These are phyloP conservation scores for Ellobius talpinus DNA, from an alignment of 2,113 vertebrate genomes.

Conservation along the genomic window DNA sequence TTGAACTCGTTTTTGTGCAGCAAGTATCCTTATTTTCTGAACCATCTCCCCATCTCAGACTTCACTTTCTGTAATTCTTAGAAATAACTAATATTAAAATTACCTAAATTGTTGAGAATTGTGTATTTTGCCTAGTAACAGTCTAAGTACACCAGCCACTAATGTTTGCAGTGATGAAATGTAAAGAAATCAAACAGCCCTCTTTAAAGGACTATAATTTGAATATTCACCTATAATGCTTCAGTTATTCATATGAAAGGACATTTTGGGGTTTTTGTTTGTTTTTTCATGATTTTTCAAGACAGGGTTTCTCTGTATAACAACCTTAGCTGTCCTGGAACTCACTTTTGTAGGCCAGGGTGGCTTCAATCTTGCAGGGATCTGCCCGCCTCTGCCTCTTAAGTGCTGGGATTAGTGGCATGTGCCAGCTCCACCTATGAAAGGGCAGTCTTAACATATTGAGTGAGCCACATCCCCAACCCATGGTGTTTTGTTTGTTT, in stretches of 20 bases:
- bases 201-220: slow-evolving; percentile 19
- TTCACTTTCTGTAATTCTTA: slow-evolving; percentile 15
- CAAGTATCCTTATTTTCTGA: background rate
- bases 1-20: background rate
- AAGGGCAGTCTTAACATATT: background rate
- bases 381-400: too few species aligned
- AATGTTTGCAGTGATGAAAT: slow-evolving; percentile 31
- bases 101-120: slow-evolving; percentile 2
- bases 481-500: too few species aligned
- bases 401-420: too few species aligned
- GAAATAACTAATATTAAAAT: slow-evolving; percentile 59
- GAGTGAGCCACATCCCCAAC: background rate
- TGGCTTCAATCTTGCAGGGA: too few species aligned
- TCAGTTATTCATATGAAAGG: slow-evolving; percentile 2
- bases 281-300: too few species aligned
- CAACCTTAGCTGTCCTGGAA: too few species aligned
- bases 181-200: background rate
- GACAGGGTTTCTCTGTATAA: too few species aligned
- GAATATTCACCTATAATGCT: slow-evolving; percentile 11
- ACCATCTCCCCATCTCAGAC: background rate
- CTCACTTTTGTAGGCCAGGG: too few species aligned
- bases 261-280: background rate
- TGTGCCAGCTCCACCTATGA: too few species aligned
- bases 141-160: background rate
- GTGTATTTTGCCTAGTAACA: background rate